These are phyloP conservation scores for Hydrozoanthus tunicans DNA, from an alignment of 64 coral and sea anemone genomes.

Conservation along the genomic window DNA sequence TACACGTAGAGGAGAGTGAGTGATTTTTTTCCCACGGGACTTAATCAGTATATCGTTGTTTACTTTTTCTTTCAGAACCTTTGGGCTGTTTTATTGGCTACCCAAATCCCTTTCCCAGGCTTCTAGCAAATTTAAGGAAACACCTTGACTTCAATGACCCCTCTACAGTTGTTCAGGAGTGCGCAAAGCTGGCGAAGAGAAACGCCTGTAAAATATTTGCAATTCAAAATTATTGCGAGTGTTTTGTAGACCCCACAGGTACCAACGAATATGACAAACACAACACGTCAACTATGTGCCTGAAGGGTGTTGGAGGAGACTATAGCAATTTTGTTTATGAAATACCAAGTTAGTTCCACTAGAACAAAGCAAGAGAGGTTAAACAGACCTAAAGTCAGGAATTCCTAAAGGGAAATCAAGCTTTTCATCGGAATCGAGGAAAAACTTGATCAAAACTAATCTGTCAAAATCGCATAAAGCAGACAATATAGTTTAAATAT, in stretches of 20 bases:
- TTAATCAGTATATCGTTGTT: neutral
- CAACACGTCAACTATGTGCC: constrained; percentile 11
- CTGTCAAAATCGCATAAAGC: too few relatives aligned
- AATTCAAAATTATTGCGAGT: constrained; percentile 40
- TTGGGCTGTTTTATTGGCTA: constrained; percentile 20
- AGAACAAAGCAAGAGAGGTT: neutral
- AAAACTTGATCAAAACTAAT: too few relatives aligned
- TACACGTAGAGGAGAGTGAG: too few relatives aligned
- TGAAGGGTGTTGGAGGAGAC: constrained; percentile 21
- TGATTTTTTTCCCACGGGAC: too few relatives aligned
- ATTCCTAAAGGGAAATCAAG: too few relatives aligned
- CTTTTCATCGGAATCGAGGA: too few relatives aligned
- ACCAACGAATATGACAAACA: neutral
- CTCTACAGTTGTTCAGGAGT: constrained; percentile 12
- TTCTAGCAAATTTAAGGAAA: constrained; percentile 8
- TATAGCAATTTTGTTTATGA: constrained; percentile 44
- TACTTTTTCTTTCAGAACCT: constrained; percentile 10
- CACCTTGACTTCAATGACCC: constrained; percentile 20
- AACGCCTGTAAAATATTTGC: constrained; percentile 14
- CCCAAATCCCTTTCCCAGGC: constrained; percentile 31
- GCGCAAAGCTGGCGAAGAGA: constrained; percentile 21
- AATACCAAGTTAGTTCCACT: neutral
- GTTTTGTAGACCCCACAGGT: constrained; percentile 23
- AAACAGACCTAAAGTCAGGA: too few relatives aligned
- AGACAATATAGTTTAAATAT: too few relatives aligned